Base-by-base conservation (phyloP, 37 sponge, comb jelly and placozoan species). In the Theonella swinhoei region DNA sequence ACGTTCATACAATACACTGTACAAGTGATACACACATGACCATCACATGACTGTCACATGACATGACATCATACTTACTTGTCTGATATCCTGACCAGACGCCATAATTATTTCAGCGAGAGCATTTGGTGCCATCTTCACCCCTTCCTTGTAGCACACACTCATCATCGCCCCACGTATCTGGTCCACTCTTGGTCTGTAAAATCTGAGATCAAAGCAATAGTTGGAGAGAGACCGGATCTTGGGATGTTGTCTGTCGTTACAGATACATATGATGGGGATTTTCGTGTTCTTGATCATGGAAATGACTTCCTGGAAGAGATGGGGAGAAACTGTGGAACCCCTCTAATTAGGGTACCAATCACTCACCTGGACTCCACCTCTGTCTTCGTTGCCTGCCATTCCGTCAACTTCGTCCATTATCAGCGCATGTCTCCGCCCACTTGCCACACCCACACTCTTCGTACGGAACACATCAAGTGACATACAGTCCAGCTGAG, bases 321-420 rank as follows among this genome's bases (percentile, higher is more conserved):
- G 20, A 39, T 34, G 34, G 41, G 59, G 3, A 22, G 22, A 30
- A 62, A 25, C 9, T n/a, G 31, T 25, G 23, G 3, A 8, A 54
- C 4, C 33, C 41, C 68, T 66, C 8, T n/a, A 66, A 7, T 25
- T 24, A n/a, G n/a, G n/a, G 39, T 23, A 54, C 40, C 33, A 54
- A 30, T 0, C 68, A 42, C 85, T 24, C 39, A 91, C 91, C 83
- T 89, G 89, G 11, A 95, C 80, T 26, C 97, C 99, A 33, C 97
- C 97, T 31, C 97, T 87, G 65, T 99, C 99, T 29, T 94, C 99
- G 83, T 94, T 96, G 0, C 99, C 99, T n/a, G 93, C 88, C 99
- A 96, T 99, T 29, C 99, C 99, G 81, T 99, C 99, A 17, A 99
- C 99, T 65, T 96, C 97, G 63, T 96, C 99, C 99, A 96, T 99